Conservation (phyloP, 1,140 invertebrate species). For the Daktulosphaira vitifoliae region DNA sequence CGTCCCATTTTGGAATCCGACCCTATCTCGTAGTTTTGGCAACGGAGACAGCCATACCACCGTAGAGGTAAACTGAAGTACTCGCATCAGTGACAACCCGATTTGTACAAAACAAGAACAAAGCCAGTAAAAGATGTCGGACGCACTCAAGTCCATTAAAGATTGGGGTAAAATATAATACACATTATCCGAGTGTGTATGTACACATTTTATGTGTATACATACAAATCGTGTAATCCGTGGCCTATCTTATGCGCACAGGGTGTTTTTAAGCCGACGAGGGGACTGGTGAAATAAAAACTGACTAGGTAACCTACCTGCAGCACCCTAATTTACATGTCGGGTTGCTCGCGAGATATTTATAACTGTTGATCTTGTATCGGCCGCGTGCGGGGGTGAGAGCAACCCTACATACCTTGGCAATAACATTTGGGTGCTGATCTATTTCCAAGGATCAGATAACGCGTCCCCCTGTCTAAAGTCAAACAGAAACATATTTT, state of each 20-base stretch:
- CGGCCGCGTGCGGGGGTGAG: conserved; percentile 16
- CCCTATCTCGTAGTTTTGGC: conserved; percentile 9
- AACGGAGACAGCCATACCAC: not conserved
- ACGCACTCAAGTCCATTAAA: conserved; percentile 8
- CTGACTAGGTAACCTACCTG: not conserved
- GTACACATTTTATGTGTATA: not conserved
- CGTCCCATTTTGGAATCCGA: not conserved
- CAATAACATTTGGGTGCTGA: conserved; percentile 18
- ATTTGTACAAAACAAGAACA: conserved; percentile 4
- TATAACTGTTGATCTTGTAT: conserved; percentile 29
- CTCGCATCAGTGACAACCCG: conserved; percentile 1
- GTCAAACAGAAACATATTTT: conserved; percentile 29
- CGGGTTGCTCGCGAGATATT: conserved; percentile 1
- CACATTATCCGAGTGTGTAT: not conserved
- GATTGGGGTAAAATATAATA: conserved; percentile 14
- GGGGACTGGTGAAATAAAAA: not conserved
- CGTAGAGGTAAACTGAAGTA: not conserved
- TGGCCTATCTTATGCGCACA: too few species aligned
- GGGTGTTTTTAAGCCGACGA: too few species aligned
- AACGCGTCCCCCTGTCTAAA: conserved; percentile 30
- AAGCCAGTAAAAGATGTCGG: not conserved
- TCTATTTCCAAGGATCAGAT: conserved; percentile 32
- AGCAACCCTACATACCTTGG: conserved; percentile 3
- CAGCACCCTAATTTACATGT: conserved; percentile 25
- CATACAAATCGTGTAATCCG: not conserved